Percentiles rank a stretch among this genome's conserved stretches.
Evolutionary conservation across 2,888 invertebrate species (phyloP).

Genomic region (Megamerina dolium): DNA sequence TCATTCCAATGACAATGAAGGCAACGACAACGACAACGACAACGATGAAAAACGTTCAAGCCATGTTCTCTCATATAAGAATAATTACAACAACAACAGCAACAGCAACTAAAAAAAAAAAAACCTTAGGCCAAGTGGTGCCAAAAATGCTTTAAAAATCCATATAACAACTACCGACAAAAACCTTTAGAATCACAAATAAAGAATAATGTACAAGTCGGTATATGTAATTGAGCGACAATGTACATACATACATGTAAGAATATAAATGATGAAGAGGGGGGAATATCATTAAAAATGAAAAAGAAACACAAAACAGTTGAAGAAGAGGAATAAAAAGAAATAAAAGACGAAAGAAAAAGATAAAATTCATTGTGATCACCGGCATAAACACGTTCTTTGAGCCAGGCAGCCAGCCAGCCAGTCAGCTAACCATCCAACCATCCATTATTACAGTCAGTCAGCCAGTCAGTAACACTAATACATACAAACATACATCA

Average conservation of each 20-base stretch:
- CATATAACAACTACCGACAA: slow-evolving; percentile 12
- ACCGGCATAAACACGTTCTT: slow-evolving; percentile 21
- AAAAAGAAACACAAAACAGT: too few relatives aligned
- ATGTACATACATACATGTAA: too few relatives aligned
- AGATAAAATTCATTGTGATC: slow-evolving; percentile 23
- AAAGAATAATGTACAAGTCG: too few relatives aligned
- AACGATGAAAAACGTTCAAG: too few relatives aligned
- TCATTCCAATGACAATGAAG: too few relatives aligned
- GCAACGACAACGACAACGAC: too few relatives aligned
- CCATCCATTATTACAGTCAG: background rate
- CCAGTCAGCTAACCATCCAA: background rate
- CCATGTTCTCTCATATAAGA: too few relatives aligned
- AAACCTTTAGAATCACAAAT: slow-evolving; percentile 21
- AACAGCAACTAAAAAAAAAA: background rate
- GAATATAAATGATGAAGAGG: too few relatives aligned
- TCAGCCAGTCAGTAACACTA: background rate
- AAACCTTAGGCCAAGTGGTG: slow-evolving; percentile 2
- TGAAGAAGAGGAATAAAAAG: too few relatives aligned
- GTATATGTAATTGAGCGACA: too few relatives aligned
- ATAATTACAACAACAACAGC: slow-evolving; percentile 9
- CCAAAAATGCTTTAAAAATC: background rate
- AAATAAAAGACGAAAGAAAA: slow-evolving; percentile 15
- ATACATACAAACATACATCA: too few relatives aligned
- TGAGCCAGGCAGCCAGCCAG: slow-evolving; percentile 2
- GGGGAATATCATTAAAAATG: too few relatives aligned